Base-by-base conservation (phyloP, 2,113 vertebrate genomes). In the Sorex fumeus region DNA sequence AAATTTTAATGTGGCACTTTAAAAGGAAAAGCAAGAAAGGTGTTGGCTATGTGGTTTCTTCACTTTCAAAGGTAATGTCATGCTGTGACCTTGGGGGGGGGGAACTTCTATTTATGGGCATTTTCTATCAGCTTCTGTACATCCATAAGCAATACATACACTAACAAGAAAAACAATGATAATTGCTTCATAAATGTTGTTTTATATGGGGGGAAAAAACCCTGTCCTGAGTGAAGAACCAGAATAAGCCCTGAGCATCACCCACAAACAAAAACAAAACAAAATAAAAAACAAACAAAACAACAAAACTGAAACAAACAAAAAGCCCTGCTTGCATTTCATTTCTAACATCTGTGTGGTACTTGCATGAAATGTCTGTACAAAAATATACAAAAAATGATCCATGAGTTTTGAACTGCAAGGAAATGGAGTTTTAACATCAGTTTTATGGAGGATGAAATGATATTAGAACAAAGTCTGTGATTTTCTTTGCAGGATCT, bases 41-140 rank as follows among this genome's bases (percentile, higher is more conserved):
- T 60, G 18, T 60, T 60, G 9, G 2, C 27, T 87, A 64, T 67
- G 32, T 45, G n/a, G 45, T 87, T 43, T 92, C 57, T 79, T 78
- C 45, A 66, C 16, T 57, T 91, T 50, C 62, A 90, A 84, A 90
- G 69, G 71, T 34, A 87, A 69, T n/a, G 5, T 1, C 43, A 78
- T 23, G 25, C 57, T 18, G 70, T 1, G 1, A 74, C 18, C 47
- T 90, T 72, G 80, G 34, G n/a, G 28, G 64, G 27, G 7, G 11
- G 30, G 81, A 28, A 78, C 64, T 82, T 85, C 45, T 18, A 83
- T 15, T 19, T 50, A 23, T 21, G 53, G 21, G 80, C 5, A 67
- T 78, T 82, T 91, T 93, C 36, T 64, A 40, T 57, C 60, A 50
- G 23, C 40, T 77, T 78, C 87, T 67, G 89, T 7, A 45, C 6